phyloP scores from a whole-genome alignment of 2,113 vertebrate species.

The Entomyzon cyanotis region DNA sequence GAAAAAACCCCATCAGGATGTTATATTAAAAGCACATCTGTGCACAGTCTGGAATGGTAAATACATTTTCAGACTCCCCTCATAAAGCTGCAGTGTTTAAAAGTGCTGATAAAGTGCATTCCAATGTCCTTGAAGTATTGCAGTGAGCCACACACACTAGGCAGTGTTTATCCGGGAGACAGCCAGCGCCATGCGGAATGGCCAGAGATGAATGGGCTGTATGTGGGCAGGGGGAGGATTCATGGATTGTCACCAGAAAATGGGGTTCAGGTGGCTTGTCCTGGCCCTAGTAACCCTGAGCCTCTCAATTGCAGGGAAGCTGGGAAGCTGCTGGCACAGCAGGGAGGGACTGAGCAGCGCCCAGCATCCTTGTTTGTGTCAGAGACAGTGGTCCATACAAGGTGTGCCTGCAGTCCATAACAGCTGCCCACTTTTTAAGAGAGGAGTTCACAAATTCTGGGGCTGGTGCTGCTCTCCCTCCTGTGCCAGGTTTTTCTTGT shows the following conservation, averaged over 20 bases:
- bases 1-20: constrained; percentile 62
- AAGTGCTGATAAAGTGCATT: constrained; percentile 78
- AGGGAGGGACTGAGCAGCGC: accelerated
- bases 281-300: background rate
- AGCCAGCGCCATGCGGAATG: background rate
- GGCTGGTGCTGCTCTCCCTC: background rate
- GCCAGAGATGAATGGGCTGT: background rate
- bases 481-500: background rate
- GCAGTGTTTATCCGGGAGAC: background rate
- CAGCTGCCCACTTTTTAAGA: background rate
- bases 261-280: background rate
- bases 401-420: background rate
- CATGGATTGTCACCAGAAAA: background rate
- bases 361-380: background rate
- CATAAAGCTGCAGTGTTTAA: constrained; percentile 74
- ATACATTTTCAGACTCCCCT: constrained; percentile 73
- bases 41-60: constrained; percentile 68
- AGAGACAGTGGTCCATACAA: background rate
- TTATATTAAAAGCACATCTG: constrained; percentile 76
- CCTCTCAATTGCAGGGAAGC: accelerated
- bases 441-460: background rate
- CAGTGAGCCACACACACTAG: background rate
- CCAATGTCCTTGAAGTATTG: constrained; percentile 39
- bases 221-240: background rate
- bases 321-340: background rate